Evolutionary conservation across 2,797 vertebrate species (phyloP), one percentile per base, ranked within the genome.

Genomic region (Cebuella pygmaea): DNA sequence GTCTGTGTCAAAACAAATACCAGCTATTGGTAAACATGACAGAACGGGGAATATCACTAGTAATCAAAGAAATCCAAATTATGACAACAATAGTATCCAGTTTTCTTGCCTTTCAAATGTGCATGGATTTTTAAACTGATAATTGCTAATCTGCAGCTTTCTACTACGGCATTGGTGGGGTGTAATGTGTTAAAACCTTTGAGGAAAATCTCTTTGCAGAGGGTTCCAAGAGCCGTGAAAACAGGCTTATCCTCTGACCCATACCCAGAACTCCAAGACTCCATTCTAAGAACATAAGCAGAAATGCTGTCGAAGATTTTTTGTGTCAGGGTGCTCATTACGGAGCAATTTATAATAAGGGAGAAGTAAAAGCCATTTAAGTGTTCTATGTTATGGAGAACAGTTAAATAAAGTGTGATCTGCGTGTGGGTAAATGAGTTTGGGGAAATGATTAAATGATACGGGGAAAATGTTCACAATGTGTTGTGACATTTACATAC

Each of bases 1-100:
- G 33, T 90, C 89, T 93, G 78, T 85, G n/a, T 74, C 46, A 84
- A 83, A 90, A 80, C 82, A 94, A 79, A 87, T 61, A 72, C 88
- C 80, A 33, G n/a, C 48, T 75, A 86, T 59, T 64, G 39, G 22
- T 52, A 57, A 90, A 70, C 57, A 22, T 17, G 39, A 93, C 72
- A 74, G 84, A 94, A 88, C 22, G 41, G 22, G 6, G 57, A 48
- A 19, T 30, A 27, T 86, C 46, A 39, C 24, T 7, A 64, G 85
- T 24, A 19, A 64, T 78, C 26, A 87, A 46, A 93, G 67, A 91
- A 59, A 74, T 48, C 20, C 36, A 72, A 39, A 76, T 74, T 48
- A 44, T 89, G 83, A 33, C 41, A 22, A 10, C 7, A 57, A 14
- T 5, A 30, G 44, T 3, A 1, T 30, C 85, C 41, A 82, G 0